phyloP scores from a whole-genome alignment of 2,888 invertebrate species.

The Hirtodrosophila histrioides region DNA sequence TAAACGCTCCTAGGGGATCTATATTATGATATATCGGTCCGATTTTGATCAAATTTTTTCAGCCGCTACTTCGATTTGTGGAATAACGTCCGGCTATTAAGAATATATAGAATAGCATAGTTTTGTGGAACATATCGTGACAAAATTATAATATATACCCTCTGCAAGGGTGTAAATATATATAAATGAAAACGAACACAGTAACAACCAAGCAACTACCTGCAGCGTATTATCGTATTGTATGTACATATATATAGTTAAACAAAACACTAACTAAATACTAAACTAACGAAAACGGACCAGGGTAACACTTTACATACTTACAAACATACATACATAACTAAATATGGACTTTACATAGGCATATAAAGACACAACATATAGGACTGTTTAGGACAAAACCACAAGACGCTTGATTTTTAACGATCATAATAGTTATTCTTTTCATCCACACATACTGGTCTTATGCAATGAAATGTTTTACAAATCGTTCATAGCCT shows the following conservation, averaged over 20 bases:
- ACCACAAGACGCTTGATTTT: conserved; percentile 15
- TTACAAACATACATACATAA: neutral
- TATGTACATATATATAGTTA: conserved; percentile 46
- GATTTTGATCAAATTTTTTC: no score
- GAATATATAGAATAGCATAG: no score
- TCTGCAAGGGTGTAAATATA: no score
- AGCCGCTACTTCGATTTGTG: no score
- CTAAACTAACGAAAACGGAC: conserved; percentile 57
- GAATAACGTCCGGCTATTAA: no score
- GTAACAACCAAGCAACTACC: conserved; percentile 73
- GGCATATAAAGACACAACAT: conserved; percentile 48
- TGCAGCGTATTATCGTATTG: conserved; percentile 57
- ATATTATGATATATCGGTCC: no score
- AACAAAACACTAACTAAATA: conserved; percentile 37
- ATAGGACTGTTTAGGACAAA: conserved; percentile 37
- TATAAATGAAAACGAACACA: conserved; percentile 35
- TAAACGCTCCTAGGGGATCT: no score
- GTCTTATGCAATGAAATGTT: no score
- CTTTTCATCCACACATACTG: conserved; percentile 8
- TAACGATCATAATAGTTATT: conserved; percentile 1
- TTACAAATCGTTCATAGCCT: neutral
- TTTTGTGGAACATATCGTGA: no score
- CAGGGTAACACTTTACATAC: conserved; percentile 56
- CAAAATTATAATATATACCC: no score
- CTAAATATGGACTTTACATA: conserved; percentile 34